A percentile compares a stretch with the other conserved stretches of the same genome.
phyloP scores from a whole-genome alignment of 2,113 vertebrate genomes.

The Festucalex cinctus region DNA sequence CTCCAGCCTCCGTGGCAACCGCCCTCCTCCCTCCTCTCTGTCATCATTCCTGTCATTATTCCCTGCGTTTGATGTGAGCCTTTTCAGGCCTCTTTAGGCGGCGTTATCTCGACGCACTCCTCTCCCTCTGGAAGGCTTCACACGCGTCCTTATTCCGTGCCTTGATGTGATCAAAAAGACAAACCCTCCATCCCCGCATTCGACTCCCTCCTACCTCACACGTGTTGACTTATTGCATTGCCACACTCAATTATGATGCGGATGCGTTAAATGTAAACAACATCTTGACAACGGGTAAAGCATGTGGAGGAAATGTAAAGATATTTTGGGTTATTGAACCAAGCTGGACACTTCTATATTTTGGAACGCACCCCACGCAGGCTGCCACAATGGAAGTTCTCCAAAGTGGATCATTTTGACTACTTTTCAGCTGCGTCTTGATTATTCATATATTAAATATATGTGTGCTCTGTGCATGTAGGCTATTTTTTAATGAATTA shows the following conservation, averaged over 20 bases:
- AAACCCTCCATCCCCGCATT: constrained; percentile 21
- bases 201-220: not conserved
- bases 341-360: constrained; percentile 28
- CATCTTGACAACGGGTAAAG: constrained; percentile 17
- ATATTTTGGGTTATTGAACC: constrained; percentile 26
- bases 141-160: constrained; percentile 49
- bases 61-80: constrained; percentile 73
- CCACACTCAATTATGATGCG: constrained; percentile 21
- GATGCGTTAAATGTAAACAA: constrained; percentile 35
- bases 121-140: constrained; percentile 66
- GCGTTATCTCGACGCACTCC: constrained; percentile 62
- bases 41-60: constrained; percentile 79
- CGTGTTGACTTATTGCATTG: constrained; percentile 32
- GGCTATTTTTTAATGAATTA: too few relatives aligned
- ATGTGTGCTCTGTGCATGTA: constrained; percentile 57
- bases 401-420: constrained; percentile 63
- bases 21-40: constrained; percentile 56
- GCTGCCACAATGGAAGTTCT: constrained; percentile 48
- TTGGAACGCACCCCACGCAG: constrained; percentile 42
- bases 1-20: constrained; percentile 59
- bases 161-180: constrained; percentile 65
- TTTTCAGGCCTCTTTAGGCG: constrained; percentile 69
- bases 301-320: constrained; percentile 25
- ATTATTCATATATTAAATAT: constrained; percentile 68
- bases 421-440: constrained; percentile 68